These are phyloP conservation scores for Paramormyrops kingsleyae DNA, from an alignment of 2,113 vertebrate species.

Conservation along the genomic window DNA sequence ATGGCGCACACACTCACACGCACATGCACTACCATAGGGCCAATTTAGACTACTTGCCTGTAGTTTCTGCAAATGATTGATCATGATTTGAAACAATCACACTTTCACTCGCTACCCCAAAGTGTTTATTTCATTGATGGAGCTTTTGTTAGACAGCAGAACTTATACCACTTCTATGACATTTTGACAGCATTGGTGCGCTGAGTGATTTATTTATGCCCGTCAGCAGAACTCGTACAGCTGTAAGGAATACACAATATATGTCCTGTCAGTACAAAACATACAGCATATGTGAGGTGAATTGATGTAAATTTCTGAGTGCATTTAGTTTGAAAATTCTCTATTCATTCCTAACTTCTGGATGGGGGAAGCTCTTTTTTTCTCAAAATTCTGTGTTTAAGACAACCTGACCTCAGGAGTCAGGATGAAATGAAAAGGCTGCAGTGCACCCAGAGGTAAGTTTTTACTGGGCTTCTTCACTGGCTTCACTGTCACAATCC, in stretches of 20 bases:
- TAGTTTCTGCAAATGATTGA: background rate
- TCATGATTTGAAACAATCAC: background rate
- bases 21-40: no score
- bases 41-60: background rate
- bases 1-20: no score
- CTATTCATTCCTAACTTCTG: background rate
- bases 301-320: background rate
- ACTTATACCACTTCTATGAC: background rate
- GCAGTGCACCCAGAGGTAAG: background rate
- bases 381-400: background rate
- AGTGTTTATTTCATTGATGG: background rate
- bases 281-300: background rate
- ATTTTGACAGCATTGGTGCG: background rate
- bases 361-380: background rate
- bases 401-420: background rate
- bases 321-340: background rate
- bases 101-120: background rate
- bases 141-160: background rate
- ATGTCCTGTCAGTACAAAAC: background rate
- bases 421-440: background rate
- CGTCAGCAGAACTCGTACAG: background rate
- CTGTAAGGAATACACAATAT: background rate
- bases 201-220: background rate
- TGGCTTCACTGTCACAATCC: background rate
- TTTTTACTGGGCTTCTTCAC: background rate